Conservation (phyloP, 1,140 invertebrate species). For the Chironomus tepperi region DNA sequence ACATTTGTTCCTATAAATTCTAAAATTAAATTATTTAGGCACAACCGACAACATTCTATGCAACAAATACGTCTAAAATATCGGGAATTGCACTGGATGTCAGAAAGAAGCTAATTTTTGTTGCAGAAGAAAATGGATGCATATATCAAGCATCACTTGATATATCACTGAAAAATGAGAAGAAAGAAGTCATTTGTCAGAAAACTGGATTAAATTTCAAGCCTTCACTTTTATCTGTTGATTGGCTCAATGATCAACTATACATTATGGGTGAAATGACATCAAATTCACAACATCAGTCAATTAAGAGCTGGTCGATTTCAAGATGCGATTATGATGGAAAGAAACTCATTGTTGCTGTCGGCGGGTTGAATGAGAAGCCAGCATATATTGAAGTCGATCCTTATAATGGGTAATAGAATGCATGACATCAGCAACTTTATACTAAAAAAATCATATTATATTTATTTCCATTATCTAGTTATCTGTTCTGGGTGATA, state of each 20-base stretch:
- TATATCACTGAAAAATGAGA: constrained; percentile 30
- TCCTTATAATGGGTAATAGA: constrained; percentile 73
- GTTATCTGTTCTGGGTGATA: constrained; percentile 73
- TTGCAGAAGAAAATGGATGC: constrained; percentile 59
- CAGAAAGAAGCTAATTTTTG: constrained; percentile 56
- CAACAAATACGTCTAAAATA: constrained; percentile 28
- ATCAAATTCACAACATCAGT: constrained; percentile 11
- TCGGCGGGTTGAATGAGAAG: constrained; percentile 53
- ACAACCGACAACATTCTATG: constrained; percentile 34
- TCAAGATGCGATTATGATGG: constrained; percentile 64
- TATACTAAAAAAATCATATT: neutral
- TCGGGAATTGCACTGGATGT: constrained; percentile 65
- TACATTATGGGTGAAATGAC: constrained; percentile 64
- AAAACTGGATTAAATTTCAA: constrained; percentile 32
- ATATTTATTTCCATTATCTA: constrained; percentile 35
- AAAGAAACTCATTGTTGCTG: constrained; percentile 52
- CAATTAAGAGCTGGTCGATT: constrained; percentile 53
- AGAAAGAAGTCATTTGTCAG: constrained; percentile 29
- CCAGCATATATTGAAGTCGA: constrained; percentile 78
- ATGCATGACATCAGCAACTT: neutral
- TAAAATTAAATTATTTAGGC: constrained; percentile 37
- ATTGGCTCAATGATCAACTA: constrained; percentile 77
- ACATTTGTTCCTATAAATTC: constrained; percentile 39
- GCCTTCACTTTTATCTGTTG: constrained; percentile 62
- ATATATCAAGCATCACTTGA: constrained; percentile 46